Conservation (phyloP, 2,113 vertebrate genomes). For the Aplodontia rufa region DNA sequence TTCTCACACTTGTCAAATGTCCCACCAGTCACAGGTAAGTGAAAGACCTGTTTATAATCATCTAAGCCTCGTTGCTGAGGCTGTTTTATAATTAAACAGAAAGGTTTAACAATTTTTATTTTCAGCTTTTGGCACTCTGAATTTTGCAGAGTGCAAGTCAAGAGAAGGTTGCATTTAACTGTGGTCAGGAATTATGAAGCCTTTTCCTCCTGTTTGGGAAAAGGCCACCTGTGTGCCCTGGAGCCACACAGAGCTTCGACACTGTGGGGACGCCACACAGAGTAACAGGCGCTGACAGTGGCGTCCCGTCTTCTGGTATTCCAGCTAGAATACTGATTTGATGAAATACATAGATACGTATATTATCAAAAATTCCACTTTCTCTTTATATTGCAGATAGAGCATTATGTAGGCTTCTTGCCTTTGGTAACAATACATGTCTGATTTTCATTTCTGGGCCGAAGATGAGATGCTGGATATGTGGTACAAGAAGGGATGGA, state of each 20-base stretch:
- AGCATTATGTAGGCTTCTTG: background rate
- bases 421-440: no score
- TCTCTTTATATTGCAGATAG: background rate
- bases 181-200: background rate
- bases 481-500: background rate
- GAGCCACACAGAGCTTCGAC: background rate
- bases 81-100: background rate
- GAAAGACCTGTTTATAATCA: background rate
- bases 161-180: background rate
- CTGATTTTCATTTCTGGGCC: background rate
- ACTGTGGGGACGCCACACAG: accelerated
- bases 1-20: accelerated
- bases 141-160: background rate
- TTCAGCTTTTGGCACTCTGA: background rate
- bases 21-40: background rate
- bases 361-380: background rate
- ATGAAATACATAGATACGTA: background rate
- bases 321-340: background rate
- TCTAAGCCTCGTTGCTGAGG: background rate
- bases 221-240: accelerated
- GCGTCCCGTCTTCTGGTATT: background rate
- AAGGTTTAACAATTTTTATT: background rate
- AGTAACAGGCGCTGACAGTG: accelerated
- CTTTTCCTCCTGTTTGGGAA: background rate
- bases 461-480: background rate